Evolutionary conservation across 2,888 invertebrate species (phyloP), one percentile per base, ranked within the genome.

Genomic region (Schrankia costaestrigalis): DNA sequence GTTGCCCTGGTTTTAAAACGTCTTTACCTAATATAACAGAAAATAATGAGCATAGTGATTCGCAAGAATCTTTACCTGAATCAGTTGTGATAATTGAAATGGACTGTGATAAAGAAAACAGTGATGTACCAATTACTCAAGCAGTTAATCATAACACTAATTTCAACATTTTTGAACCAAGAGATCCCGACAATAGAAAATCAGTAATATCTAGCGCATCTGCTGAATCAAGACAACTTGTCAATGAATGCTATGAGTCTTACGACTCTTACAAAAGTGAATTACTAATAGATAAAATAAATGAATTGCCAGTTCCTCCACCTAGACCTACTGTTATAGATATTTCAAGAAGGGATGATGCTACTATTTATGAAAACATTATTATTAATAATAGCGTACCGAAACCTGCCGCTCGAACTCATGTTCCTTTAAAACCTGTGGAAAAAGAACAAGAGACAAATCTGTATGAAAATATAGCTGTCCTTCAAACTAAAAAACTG

Each of bases 1-100:
- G 86, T 45, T 86, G 86, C 56, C 86, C 86, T 9, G 86, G 86
- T 5, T 86, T 86, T 46, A 85, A 87, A 71, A 84, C 77, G 3
- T 87, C 87, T 2, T 58, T 87, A 33, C 87, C 86, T 22, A 85
- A 87, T 58, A 87, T 87, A 63, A 78, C 84, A 8, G 87, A 87
- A 68, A 84, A 86, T 39, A 83, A 76, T 30, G 87, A 87, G 62
- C 58, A 78, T 6, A 77, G 77, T 45, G 82, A 81, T 60, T 75
- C 78, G 9, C 55, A 60, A 36, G 80, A 82, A 54, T 80, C 80
- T 5, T 53, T 73, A 11, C 38, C 63, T 17, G 77, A 75, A 29
- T 71, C 73, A 33, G 53, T 75, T 14, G 41, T 64, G 14, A 69
- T 71, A 38, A 66, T 55, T 29, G 69, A 75, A 49, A 38, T 66